phyloP scores from a whole-genome alignment of 2,888 invertebrate genomes.

The Gari tellinella region DNA sequence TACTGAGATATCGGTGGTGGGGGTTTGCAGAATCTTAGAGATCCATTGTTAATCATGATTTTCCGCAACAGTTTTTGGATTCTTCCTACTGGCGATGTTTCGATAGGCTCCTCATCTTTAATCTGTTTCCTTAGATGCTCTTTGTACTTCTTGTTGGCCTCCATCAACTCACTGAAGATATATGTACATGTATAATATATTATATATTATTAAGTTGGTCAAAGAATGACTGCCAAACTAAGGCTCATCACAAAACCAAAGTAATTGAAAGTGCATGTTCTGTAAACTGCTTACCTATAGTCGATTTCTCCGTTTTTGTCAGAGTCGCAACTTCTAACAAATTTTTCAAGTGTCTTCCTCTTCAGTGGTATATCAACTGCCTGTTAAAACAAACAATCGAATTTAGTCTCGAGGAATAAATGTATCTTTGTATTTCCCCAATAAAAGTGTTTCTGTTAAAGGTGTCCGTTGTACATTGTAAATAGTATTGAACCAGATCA shows the following conservation, averaged over 20 bases:
- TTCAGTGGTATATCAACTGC: conserved; percentile 63
- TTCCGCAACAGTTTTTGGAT: conserved; percentile 62
- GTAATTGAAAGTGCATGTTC: too few species aligned
- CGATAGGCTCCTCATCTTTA: conserved; percentile 46
- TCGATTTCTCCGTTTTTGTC: conserved; percentile 69
- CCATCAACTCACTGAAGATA: conserved; percentile 59
- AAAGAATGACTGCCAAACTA: too few species aligned
- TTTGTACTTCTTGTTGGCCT: conserved; percentile 59
- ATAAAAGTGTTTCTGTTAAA: too few species aligned
- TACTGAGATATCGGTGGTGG: conserved; percentile 4
- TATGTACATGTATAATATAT: too few species aligned
- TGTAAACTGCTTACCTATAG: conserved; percentile 51
- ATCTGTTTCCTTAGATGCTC: conserved; percentile 49
- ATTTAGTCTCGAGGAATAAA: too few species aligned
- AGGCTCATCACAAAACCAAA: too few species aligned
- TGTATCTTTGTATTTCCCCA: too few species aligned
- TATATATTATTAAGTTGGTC: too few species aligned
- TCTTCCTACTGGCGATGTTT: conserved; percentile 61
- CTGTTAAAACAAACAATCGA: conserved; percentile 39
- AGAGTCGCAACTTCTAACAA: conserved; percentile 57
- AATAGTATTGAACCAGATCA: too few species aligned
- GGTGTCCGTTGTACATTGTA: too few species aligned
- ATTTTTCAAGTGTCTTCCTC: conserved; percentile 46
- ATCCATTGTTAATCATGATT: conserved; percentile 48
- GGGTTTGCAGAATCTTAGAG: background rate